Percentiles rank a stretch among this genome's conserved stretches.
Conservation (phyloP, 1,140 invertebrate species). For the Cepaea nemoralis region DNA sequence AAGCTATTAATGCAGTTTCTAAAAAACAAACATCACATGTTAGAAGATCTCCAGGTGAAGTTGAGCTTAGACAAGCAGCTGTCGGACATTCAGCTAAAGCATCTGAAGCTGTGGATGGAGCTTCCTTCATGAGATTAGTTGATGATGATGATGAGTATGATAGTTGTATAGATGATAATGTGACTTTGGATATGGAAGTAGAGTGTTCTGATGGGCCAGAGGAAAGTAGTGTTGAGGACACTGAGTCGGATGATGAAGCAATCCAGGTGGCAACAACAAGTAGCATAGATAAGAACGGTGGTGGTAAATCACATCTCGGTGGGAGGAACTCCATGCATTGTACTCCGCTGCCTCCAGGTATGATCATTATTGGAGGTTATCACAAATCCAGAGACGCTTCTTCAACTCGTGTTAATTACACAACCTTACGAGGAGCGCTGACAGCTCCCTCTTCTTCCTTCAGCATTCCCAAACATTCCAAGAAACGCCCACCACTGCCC, state of each 20-base stretch:
- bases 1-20: neutral
- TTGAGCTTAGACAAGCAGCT: neutral
- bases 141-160: constrained; percentile 47
- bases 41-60: neutral
- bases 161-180: constrained; percentile 36
- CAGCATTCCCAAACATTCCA: no score
- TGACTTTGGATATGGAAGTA: constrained; percentile 50
- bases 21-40: neutral
- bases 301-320: no score
- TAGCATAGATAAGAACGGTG: neutral
- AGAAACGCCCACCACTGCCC: no score
- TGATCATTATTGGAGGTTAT: no score
- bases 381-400: no score
- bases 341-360: no score
- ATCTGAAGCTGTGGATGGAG: neutral
- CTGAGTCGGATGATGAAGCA: neutral
- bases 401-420: no score
- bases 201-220: constrained; percentile 18
- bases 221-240: constrained; percentile 1
- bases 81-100: neutral
- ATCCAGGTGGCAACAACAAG: neutral
- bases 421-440: no score
- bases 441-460: no score
- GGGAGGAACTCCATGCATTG: no score
- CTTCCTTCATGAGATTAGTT: constrained; percentile 20